Percentiles rank a stretch among this genome's conserved stretches.
Evolutionary conservation across 1,140 invertebrate species (phyloP).

Genomic region (Aphaenogaster rudis): DNA sequence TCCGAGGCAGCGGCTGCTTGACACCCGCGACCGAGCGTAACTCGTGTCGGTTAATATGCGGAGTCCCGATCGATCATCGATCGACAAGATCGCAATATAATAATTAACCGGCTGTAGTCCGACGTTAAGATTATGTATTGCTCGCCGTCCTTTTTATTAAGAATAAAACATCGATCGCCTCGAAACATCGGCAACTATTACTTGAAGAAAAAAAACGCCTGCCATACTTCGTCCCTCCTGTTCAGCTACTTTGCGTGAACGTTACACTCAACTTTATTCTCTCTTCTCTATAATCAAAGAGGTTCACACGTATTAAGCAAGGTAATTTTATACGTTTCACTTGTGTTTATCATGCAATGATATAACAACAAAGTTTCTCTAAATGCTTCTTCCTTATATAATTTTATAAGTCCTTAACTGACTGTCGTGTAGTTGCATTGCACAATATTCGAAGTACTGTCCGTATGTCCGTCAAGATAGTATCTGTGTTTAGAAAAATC

Average conservation of each 20-base stretch:
- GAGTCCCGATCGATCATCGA: slow-evolving; percentile 61
- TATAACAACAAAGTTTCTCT: slow-evolving; percentile 7
- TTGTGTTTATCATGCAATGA: slow-evolving; percentile 30
- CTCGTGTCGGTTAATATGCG: slow-evolving; percentile 51
- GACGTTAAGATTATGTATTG: slow-evolving; percentile 59
- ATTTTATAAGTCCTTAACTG: slow-evolving; percentile 9
- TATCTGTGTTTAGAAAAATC: slow-evolving; percentile 9
- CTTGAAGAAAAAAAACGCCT: slow-evolving; percentile 43
- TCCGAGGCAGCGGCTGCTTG: slow-evolving; percentile 26
- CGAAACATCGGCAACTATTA: slow-evolving; percentile 47
- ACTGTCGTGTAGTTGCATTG: background rate
- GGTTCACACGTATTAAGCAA: slow-evolving; percentile 10
- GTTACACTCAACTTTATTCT: slow-evolving; percentile 23
- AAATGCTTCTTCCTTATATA: slow-evolving; percentile 16
- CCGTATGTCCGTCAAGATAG: background rate
- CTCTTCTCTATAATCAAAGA: slow-evolving; percentile 21
- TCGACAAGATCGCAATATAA: slow-evolving; percentile 42
- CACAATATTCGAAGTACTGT: background rate
- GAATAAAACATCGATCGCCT: slow-evolving; percentile 59
- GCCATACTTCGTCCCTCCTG: slow-evolving; percentile 53
- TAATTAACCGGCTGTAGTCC: slow-evolving; percentile 41
- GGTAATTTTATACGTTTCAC: slow-evolving; percentile 28
- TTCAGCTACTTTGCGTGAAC: slow-evolving; percentile 23
- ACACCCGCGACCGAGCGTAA: slow-evolving; percentile 46
- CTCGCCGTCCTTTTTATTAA: slow-evolving; percentile 54